Evolutionary conservation across 2,797 vertebrate species (phyloP), one percentile per base, ranked within the genome.

Genomic region (Lutjanus campechanus): DNA sequence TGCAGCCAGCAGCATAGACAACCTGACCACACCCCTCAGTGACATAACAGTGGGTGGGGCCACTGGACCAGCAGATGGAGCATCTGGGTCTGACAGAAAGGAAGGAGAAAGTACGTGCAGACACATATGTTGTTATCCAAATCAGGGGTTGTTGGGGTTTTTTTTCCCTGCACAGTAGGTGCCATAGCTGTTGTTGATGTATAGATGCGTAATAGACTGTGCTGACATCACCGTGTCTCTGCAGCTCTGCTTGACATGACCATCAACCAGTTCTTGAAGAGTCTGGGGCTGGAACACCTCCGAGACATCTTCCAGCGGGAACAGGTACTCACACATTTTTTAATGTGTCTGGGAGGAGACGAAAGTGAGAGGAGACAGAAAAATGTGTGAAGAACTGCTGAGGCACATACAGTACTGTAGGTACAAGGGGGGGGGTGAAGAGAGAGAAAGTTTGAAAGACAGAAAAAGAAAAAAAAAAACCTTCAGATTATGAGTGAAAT

Each of bases 191-290:
- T 55, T 44, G 10, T 25, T n/a, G 11, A 50, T 44, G 11, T 44
- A n/a, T 47, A 56, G 25, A n/a, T 41, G 13, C 71, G 15, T 36
- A 58, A 51, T 25, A 59, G 22, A 8, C 3, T 29, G n/a, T 3
- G 51, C 51, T 79, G 59, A 71, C 53, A 0, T 80, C 19, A 7
- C 20, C 12, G 29, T 83, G 11, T 81, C 41, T 84, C 49, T 76
- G 78, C 89, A 93, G 91, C 76, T 25, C 88, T 94, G 84, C 96
- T 99, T 81, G 98, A 99, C 90, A 99, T 99, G 97, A 99, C 99
- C 90, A 99, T 99, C 90, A 98, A 96, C 82, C 98, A 99, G 75
- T 99, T 99, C 91, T 87, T 99, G 83, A 99, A 99, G 95, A 99
- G 96, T 80, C 92, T 99, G 46, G 97, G 98, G 46, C 96, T 99